Evolutionary conservation across 2,113 vertebrate species (phyloP).

Genomic region (Chrysochloris asiatica): DNA sequence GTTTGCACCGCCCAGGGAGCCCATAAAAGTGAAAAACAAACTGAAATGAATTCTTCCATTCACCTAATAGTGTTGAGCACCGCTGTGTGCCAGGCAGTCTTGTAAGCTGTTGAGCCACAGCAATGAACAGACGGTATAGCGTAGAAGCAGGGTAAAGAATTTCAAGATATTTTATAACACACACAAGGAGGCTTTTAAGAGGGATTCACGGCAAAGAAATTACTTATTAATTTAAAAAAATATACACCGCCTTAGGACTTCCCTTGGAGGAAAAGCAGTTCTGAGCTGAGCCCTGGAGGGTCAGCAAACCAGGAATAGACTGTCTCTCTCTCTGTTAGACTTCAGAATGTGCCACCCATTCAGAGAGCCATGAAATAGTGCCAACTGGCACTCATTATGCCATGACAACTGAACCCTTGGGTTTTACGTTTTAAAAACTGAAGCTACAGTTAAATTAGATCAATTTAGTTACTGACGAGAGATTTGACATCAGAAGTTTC

Average conservation of each 20-base stretch:
- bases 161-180: neutral
- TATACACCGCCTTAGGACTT: neutral
- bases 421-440: neutral
- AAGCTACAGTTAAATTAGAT: neutral
- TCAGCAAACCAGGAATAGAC: neutral
- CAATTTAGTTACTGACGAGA: too few species aligned
- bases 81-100: neutral
- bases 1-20: neutral
- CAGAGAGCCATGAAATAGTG: neutral
- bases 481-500: too few species aligned
- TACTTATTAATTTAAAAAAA: neutral
- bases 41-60: neutral
- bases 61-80: neutral
- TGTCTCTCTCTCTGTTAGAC: too few species aligned
- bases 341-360: fast-evolving
- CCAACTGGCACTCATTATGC: too few species aligned
- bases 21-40: neutral
- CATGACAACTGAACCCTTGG: neutral
- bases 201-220: neutral
- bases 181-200: neutral
- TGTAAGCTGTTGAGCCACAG: neutral
- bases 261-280: neutral
- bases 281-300: neutral
- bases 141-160: neutral
- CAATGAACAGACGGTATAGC: neutral